Percentiles rank a stretch among this genome's conserved stretches.
Conservation (phyloP, 2,113 vertebrate genomes). For the Microtus ochrogaster region DNA sequence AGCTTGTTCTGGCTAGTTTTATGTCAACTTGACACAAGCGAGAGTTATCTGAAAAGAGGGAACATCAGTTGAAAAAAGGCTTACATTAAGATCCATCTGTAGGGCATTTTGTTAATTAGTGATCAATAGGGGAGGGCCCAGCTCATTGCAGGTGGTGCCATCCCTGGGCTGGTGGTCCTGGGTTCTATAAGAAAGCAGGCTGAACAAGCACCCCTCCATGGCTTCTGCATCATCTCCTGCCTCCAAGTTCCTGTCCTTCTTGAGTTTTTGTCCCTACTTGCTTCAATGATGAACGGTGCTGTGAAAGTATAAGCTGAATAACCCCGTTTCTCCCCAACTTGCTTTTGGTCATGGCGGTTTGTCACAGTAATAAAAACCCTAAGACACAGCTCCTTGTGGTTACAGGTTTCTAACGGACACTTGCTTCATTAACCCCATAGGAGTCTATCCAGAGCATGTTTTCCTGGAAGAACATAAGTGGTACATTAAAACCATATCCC, state of each 20-base stretch:
- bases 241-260: not conserved
- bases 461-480: not conserved
- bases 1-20: not conserved
- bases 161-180: not conserved
- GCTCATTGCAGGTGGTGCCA: not conserved
- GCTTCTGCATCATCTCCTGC: not conserved
- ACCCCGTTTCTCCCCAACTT: not conserved
- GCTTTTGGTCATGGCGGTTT: not conserved
- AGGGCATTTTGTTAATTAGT: not conserved
- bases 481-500: not conserved
- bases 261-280: not conserved
- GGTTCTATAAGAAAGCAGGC: not conserved
- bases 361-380: not conserved
- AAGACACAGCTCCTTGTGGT: not conserved
- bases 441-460: not conserved
- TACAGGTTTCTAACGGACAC: not conserved
- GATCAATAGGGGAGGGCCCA: not conserved
- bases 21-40: not conserved
- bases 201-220: not conserved
- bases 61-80: not conserved
- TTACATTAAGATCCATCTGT: not conserved
- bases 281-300: not conserved
- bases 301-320: not conserved
- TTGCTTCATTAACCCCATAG: not conserved
- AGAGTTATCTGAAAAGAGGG: not conserved